Conservation (phyloP, 2,888 invertebrate species). For the Anarsia innoxiella region DNA sequence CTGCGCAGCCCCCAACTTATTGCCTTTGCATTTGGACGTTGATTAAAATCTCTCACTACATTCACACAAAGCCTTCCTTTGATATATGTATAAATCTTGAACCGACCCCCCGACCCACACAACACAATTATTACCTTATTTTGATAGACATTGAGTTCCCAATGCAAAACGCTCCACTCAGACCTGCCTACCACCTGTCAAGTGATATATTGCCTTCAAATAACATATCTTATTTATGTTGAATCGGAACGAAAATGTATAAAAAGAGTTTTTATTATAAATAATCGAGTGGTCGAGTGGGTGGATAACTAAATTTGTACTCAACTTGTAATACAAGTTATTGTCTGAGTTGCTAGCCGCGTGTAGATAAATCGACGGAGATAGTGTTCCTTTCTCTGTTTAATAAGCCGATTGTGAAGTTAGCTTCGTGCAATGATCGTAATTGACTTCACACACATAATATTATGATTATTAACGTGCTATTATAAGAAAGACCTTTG, state of each 20-base stretch:
- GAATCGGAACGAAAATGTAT: conserved; percentile 73
- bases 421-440: conserved; percentile 14
- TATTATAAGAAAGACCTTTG: no score
- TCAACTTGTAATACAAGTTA: conserved; percentile 58
- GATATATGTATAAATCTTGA: conserved; percentile 73
- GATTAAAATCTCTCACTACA: conserved; percentile 72
- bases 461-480: no score
- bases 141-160: no score
- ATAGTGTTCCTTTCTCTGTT: conserved; percentile 51
- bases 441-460: no score
- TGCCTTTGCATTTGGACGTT: conserved; percentile 45
- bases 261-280: conserved; percentile 67
- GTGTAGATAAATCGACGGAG: conserved; percentile 58
- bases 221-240: conserved; percentile 77
- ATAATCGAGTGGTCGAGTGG: conserved; percentile 61
- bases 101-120: conserved; percentile 41
- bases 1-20: conserved; percentile 9
- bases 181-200: conserved; percentile 73
- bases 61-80: conserved; percentile 69
- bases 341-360: conserved; percentile 36
- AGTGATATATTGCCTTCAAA: conserved; percentile 74
- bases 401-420: conserved; percentile 40
- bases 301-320: conserved; percentile 72
- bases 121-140: conserved; percentile 31
- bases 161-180: no score